Conservation (phyloP, 2,113 vertebrate genomes). For the Catharus minimus region DNA sequence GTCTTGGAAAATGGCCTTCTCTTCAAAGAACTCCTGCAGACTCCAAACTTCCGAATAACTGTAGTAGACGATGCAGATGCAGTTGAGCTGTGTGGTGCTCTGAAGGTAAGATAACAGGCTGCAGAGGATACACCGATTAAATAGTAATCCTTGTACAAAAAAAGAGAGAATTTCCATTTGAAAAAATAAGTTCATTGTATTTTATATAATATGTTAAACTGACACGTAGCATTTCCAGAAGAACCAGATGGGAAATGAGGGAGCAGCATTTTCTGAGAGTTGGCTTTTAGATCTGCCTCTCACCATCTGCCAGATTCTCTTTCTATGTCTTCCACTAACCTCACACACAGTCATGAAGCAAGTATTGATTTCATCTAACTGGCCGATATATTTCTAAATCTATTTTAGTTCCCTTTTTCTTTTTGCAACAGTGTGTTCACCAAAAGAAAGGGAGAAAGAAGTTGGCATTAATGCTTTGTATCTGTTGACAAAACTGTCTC, state of each 20-base stretch:
- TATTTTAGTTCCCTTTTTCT: background rate
- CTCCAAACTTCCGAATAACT: slow-evolving; percentile 87
- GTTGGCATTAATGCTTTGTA: background rate
- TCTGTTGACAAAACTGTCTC: background rate
- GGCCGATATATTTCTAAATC: background rate
- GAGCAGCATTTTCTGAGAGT: background rate
- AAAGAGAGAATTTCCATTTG: background rate
- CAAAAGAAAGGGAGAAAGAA: background rate
- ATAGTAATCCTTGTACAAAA: background rate
- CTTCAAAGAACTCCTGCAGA: slow-evolving; percentile 91
- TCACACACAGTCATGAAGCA: background rate
- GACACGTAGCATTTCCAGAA: background rate
- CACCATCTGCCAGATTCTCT: background rate
- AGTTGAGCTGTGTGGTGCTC: slow-evolving; percentile 87
- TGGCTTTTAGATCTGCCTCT: background rate
- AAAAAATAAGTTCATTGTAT: background rate
- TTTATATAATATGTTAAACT: background rate
- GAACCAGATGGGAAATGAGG: background rate
- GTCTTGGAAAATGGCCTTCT: slow-evolving; percentile 85
- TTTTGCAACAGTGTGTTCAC: background rate
- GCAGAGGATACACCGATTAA: background rate
- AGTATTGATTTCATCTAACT: background rate
- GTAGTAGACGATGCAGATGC: slow-evolving; percentile 89
- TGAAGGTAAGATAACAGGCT: slow-evolving; percentile 78
- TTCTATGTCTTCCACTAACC: background rate